phyloP scores from a whole-genome alignment of 2,888 invertebrate species.

The Epinotia nisella region DNA sequence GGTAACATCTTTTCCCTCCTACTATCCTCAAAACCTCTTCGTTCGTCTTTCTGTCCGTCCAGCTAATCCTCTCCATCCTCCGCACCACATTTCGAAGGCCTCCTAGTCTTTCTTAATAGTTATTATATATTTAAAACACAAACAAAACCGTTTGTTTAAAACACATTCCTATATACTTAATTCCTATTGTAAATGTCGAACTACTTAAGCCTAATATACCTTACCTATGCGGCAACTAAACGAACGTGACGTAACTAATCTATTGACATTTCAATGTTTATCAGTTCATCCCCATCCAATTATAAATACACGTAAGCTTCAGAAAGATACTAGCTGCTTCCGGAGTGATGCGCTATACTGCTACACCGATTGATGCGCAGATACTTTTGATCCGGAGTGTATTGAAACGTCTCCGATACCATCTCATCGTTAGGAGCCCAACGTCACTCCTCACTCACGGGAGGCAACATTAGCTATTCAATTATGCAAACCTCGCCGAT shows the following conservation, averaged over 20 bases:
- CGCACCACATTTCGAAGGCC: no score
- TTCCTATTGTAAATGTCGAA: no score
- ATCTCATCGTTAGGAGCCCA: constrained; percentile 76
- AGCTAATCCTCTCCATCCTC: no score
- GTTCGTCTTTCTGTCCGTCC: no score
- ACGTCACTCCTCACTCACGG: constrained; percentile 54
- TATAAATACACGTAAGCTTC: not conserved
- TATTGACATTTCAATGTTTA: not conserved
- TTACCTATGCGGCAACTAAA: no score
- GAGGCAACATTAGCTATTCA: constrained; percentile 77
- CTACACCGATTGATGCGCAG: constrained; percentile 62
- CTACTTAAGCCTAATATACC: no score
- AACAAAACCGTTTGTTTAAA: no score
- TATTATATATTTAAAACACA: no score
- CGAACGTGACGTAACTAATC: not conserved
- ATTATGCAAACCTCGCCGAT: constrained; percentile 74
- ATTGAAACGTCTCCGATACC: constrained; percentile 82
- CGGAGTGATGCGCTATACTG: constrained; percentile 1
- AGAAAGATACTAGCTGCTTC: not conserved
- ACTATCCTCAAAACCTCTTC: no score
- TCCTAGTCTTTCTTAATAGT: no score
- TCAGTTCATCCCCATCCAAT: constrained; percentile 21
- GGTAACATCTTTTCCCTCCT: no score
- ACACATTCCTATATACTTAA: no score
- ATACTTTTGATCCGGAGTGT: constrained; percentile 66